Base-by-base conservation (phyloP, 2,888 invertebrate genomes). In the Tipula unca region DNA sequence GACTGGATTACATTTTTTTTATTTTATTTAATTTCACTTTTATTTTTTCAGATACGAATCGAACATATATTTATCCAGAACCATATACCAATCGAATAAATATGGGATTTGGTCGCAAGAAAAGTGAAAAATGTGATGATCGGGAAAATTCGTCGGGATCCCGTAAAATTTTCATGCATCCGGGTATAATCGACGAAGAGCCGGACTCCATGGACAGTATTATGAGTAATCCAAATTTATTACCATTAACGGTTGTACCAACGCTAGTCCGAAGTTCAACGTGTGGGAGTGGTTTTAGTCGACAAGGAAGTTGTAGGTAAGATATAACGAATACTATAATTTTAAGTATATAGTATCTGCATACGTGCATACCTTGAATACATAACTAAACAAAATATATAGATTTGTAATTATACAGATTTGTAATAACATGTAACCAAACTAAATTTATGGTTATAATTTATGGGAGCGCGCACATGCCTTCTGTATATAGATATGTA, bases 161-260 rank as follows among this genome's bases (percentile, higher is more conserved):
- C 1, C 48, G 54, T 3, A 85, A 85, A 39, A 48, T 86, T 39
- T 86, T 86, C 29, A 83, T 85, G 84, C 85, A 82, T 29, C 86
- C 86, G 1, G 85, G 86, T 1, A 35, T 42, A 35, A 89, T 90
- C 20, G 91, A 90, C 54, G 89, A 89, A 85, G 90, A 91, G 86
- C 90, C 90, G 20, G 90, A 90, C 85, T 91, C 91, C 1, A 87
- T 91, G 86, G 90, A 91, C 87, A 90, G 90, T 87, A 90, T 91
- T 29, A 89, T 91, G 85, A 89, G 90, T 84, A 90, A 91, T 89
- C 91, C 91, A 1, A 89, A 89, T 29, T 90, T 90, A 20, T 90
- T 90, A 87, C 91, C 91, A 35, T 90, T 91, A 32, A 91, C 91
- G 35, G 89, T 91, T 85, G 90, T 91, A 82, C 91, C 91, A 14